Evolutionary conservation across 2,113 vertebrate genomes (phyloP), one percentile per base, ranked within the genome.

Genomic region (Dipodomys stephensi): DNA sequence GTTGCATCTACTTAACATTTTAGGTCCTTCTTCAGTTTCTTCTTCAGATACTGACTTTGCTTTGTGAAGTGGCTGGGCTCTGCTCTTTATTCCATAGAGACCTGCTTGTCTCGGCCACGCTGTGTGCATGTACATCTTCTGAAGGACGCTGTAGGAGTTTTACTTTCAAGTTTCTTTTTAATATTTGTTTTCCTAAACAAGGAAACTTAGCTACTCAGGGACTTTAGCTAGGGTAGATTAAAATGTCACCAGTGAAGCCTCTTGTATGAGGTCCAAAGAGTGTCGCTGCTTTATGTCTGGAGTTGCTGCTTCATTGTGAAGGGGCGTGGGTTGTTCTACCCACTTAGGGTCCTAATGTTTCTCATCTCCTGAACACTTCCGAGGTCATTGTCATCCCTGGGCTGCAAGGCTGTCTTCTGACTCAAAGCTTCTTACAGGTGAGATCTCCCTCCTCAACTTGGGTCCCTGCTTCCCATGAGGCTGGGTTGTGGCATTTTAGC

Each of bases 241-340:
- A 90, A 62, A 49, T 81, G 44, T 68, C 30, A n/a, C 39, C 49
- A 68, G 30, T 27, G n/a, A 67, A 11, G 4, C 39, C 3, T 74
- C 60, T 57, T 57, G 39, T 9, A 39, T 23, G 69, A 49, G 39
- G 71, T 27, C 30, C 46, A 44, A 23, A 39, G 64, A 68, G 32
- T 23, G 32, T 65, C 82, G 49, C 25, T 12, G 10, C 77, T 20
- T 30, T 30, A 2, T 2, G 9, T 30, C 44, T 9, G 2, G 62
- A 22, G 0, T 23, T 9, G 6, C 49, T 32, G 32, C 49, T 1
- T 30, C 5, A 1, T n/a, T 0, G 18, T 46, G 2, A 6, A 39
- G 28, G 68, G 60, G 7, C 0, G 0, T 0, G 8, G 10, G 0
- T 18, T 5, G 0, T 16, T 80, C 79, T 4, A 0, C 44, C 18